A percentile compares a stretch with the other conserved stretches of the same genome.
These are phyloP conservation scores for Clavelina lepadiformis DNA, from an alignment of 23 tunicate species.

Conservation along the genomic window DNA sequence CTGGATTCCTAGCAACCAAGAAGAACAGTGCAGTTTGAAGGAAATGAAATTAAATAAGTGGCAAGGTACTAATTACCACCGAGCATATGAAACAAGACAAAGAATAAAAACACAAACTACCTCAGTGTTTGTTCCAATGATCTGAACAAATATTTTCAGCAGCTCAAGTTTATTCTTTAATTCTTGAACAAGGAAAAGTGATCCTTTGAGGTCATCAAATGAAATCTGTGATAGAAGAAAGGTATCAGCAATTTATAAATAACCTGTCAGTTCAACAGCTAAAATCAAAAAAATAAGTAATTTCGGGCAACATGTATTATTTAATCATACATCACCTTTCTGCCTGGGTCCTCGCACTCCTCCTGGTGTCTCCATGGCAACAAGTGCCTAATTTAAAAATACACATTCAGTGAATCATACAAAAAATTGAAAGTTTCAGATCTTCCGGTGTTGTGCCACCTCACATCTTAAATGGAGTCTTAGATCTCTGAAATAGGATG, in stretches of 20 bases:
- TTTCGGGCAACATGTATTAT: no score
- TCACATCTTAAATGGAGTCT: no score
- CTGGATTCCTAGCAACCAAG: no score
- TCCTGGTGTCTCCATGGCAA: slow-evolving; percentile 29
- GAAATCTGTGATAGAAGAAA: slow-evolving; percentile 11
- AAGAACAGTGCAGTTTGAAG: no score
- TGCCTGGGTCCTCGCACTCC: slow-evolving; percentile 55
- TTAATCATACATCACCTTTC: slow-evolving; percentile 31
- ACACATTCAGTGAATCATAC: not conserved
- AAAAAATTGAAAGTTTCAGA: not conserved
- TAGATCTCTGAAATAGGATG: no score
- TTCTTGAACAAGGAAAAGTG: slow-evolving; percentile 40
- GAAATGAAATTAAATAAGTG: no score
- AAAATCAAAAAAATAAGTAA: no score
- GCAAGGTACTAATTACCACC: no score
- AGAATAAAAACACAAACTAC: slow-evolving; percentile 2
- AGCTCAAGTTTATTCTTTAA: slow-evolving; percentile 10
- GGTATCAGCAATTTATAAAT: not conserved
- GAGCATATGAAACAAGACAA: slow-evolving; percentile 1
- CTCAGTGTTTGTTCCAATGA: slow-evolving; percentile 20
- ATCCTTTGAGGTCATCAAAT: slow-evolving; percentile 48
- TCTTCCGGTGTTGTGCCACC: no score
- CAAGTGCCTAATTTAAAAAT: no score
- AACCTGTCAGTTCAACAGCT: slow-evolving; percentile 3
- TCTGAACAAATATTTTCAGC: slow-evolving; percentile 15